These are phyloP conservation scores for Papilio polyxenes DNA, from an alignment of 1,140 invertebrate genomes.

Conservation along the genomic window DNA sequence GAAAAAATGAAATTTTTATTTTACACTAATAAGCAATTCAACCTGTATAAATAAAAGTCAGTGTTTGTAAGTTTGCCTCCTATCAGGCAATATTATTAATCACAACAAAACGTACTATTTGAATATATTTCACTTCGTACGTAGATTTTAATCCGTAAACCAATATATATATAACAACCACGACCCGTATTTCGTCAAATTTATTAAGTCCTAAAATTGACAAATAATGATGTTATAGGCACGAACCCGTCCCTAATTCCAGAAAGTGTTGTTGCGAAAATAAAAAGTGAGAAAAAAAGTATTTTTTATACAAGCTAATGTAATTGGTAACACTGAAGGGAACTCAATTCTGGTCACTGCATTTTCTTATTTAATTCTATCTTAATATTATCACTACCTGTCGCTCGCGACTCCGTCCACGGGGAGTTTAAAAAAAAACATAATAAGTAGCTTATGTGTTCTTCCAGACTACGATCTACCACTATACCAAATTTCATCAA, in stretches of 20 bases:
- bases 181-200: neutral
- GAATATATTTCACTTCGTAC: no score
- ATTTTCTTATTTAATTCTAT: neutral
- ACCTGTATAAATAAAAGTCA: neutral
- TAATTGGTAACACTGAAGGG: neutral
- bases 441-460: no score
- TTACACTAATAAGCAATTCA: no score
- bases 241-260: conserved; percentile 4
- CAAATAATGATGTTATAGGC: neutral
- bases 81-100: neutral
- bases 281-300: conserved; percentile 6
- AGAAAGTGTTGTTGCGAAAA: neutral
- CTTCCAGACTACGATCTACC: no score
- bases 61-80: neutral
- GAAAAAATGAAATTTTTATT: no score
- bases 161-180: neutral
- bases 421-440: no score
- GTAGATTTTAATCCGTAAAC: neutral
- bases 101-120: no score
- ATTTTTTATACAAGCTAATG: conserved; percentile 11
- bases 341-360: neutral
- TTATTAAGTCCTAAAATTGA: neutral
- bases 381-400: neutral
- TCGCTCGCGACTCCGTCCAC: no score
- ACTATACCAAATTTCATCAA: no score